Conservation (phyloP, 2,888 invertebrate genomes). For the Drosophila conformis region DNA sequence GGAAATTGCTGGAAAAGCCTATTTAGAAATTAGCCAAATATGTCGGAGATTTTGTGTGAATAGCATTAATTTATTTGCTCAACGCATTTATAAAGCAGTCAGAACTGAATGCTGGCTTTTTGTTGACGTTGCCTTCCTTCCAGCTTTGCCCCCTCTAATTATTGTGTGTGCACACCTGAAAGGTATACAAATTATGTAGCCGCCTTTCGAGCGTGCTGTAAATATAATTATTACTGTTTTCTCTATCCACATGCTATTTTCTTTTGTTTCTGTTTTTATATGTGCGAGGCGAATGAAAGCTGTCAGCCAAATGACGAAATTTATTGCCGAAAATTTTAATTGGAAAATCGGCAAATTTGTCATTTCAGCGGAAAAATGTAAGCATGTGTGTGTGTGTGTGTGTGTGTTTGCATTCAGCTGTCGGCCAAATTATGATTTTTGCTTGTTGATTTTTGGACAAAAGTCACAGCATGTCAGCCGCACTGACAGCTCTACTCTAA, state of each 20-base stretch:
- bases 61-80: constrained; percentile 71
- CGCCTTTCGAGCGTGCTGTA: constrained; percentile 26
- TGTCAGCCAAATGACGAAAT: constrained; percentile 62
- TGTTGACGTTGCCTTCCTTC: constrained; percentile 17
- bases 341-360: constrained; percentile 54
- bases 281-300: constrained; percentile 38
- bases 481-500: constrained; percentile 23
- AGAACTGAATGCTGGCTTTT: constrained; percentile 38
- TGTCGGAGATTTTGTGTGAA: constrained; percentile 59
- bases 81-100: constrained; percentile 50
- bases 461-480: constrained; percentile 50
- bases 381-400: background rate
- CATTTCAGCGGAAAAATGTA: constrained; percentile 2
- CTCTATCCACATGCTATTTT: background rate
- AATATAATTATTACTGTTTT: constrained; percentile 44
- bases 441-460: constrained; percentile 60
- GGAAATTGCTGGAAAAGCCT: constrained; percentile 25
- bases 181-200: constrained; percentile 49
- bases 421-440: constrained; percentile 47
- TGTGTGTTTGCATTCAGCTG: constrained; percentile 26
- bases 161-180: constrained; percentile 15
- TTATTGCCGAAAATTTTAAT: constrained; percentile 65
- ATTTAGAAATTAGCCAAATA: constrained; percentile 72
- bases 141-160: background rate
- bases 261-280: constrained; percentile 1